Percentiles rank a stretch among this genome's conserved stretches.
These are phyloP conservation scores for Rhynchomys soricoides DNA, from an alignment of 2,113 vertebrate species.

Conservation along the genomic window DNA sequence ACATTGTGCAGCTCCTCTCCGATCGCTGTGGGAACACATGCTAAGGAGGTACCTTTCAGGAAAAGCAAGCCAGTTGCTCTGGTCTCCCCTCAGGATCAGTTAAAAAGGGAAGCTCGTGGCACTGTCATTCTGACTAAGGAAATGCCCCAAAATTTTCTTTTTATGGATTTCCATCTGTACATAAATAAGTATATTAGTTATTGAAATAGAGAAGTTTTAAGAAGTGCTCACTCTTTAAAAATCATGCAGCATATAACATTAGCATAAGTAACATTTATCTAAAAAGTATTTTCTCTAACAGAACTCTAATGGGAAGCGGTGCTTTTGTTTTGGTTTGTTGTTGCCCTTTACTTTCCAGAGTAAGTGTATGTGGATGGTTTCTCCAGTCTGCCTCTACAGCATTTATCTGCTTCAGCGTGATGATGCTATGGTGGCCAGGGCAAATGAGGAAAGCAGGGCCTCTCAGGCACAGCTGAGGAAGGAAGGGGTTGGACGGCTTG, in stretches of 20 bases:
- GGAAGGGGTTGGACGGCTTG: neutral
- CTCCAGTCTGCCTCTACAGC: neutral
- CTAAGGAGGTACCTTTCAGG: neutral
- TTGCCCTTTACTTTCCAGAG: neutral
- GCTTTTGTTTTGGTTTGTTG: neutral
- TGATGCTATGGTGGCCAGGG: neutral
- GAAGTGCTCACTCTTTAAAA: slow-evolving; percentile 12
- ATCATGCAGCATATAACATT: neutral
- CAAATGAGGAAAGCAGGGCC: neutral
- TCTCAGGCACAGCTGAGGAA: neutral
- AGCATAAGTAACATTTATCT: neutral
- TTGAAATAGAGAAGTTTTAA: neutral
- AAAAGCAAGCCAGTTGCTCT: neutral
- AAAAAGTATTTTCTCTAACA: slow-evolving; percentile 20
- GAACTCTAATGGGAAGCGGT: neutral
- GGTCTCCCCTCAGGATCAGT: neutral
- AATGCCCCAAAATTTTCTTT: slow-evolving; percentile 21
- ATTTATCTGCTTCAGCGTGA: neutral
- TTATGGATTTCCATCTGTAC: neutral
- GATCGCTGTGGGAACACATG: too few species aligned
- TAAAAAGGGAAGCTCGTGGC: neutral
- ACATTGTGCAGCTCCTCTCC: neutral
- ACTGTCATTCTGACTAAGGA: neutral
- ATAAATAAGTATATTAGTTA: neutral
- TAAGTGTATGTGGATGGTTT: neutral